A percentile compares a stretch with the other conserved stretches of the same genome.
phyloP scores from a whole-genome alignment of 2,888 invertebrate species.

The Oxycera nigricornis region DNA sequence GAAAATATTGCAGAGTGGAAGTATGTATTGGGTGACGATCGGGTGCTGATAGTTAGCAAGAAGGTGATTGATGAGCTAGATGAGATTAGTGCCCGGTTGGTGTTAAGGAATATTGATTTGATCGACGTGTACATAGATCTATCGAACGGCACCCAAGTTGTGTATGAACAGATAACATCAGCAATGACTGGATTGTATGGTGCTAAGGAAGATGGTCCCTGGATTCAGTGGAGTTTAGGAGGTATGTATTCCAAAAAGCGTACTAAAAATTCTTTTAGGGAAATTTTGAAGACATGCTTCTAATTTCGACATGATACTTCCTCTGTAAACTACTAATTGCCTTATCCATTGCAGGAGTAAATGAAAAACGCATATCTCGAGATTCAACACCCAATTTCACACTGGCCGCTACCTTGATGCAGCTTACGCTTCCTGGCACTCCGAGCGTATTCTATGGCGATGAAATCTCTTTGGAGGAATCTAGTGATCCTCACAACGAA shows the following conservation, averaged over 20 bases:
- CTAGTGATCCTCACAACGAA: constrained; percentile 66
- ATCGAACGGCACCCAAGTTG: constrained; percentile 65
- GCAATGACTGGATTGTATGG: constrained; percentile 68
- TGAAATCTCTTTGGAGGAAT: constrained; percentile 77
- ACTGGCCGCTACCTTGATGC: constrained; percentile 73
- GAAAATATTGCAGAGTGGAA: constrained; percentile 73
- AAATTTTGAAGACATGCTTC: neutral
- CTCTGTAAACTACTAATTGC: neutral
- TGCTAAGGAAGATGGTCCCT: constrained; percentile 69
- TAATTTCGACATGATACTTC: constrained; percentile 4
- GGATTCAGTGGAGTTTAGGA: constrained; percentile 83
- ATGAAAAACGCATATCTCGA: constrained; percentile 67
- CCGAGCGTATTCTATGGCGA: constrained; percentile 91
- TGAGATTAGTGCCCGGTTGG: constrained; percentile 64
- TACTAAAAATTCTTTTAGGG: neutral
- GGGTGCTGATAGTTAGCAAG: constrained; percentile 73
- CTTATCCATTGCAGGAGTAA: constrained; percentile 56
- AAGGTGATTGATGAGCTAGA: constrained; percentile 64
- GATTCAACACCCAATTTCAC: constrained; percentile 69
- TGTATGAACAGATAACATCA: constrained; percentile 68
- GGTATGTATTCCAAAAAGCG: constrained; percentile 53
- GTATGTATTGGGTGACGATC: constrained; percentile 67
- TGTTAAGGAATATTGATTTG: constrained; percentile 74
- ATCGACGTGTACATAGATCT: constrained; percentile 74
- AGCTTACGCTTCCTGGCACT: constrained; percentile 84